Evolutionary conservation across 1,140 invertebrate genomes (phyloP), one percentile per base, ranked within the genome.

Genomic region (Archivesica marissinica): DNA sequence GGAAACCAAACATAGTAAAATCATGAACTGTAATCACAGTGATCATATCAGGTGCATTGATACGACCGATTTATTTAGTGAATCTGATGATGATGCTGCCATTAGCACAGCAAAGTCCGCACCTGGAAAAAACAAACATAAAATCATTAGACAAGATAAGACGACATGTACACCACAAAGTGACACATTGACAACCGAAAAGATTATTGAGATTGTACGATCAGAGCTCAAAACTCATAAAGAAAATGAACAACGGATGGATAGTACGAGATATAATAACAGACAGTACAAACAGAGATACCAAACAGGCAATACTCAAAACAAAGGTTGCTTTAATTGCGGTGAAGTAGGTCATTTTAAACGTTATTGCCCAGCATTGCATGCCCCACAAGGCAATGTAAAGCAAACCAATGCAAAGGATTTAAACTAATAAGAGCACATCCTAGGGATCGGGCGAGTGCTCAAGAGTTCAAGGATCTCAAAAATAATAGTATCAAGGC

Each of bases 371-470:
- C 64, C 17, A 59, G 13, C 41, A 70, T n/a, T 33, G n/a, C 7
- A 54, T 11, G 44, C 44, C 20, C 20, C 44, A 41, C 68, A 9
- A 30, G 33, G 17, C 20, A 17, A 50, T 25, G 25, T 72, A 23
- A 39, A 35, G 28, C 7, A 4, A 25, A 52, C 23, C 28, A 17
- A 23, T 44, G 41, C 13, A 41, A 2, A 44, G 52, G 6, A 52
- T 44, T 74, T 50, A 74, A 50, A 74, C 70, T 74, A 74, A 44
- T 50, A 50, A 74, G 70, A 15, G 28, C 41, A 50, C 23, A 74
- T 44, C 52, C 44, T 3, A 74, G 25, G 28, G 39, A 52, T 30
- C 64, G 13, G 44, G 28, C n/a, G 15, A 28, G 30, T 39, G 15
- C 59, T 64, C 75, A 85, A 68, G 76, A n/a, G n/a, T n/a, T n/a